Conservation (phyloP, 2,888 invertebrate genomes). For the Folsomia candida region DNA sequence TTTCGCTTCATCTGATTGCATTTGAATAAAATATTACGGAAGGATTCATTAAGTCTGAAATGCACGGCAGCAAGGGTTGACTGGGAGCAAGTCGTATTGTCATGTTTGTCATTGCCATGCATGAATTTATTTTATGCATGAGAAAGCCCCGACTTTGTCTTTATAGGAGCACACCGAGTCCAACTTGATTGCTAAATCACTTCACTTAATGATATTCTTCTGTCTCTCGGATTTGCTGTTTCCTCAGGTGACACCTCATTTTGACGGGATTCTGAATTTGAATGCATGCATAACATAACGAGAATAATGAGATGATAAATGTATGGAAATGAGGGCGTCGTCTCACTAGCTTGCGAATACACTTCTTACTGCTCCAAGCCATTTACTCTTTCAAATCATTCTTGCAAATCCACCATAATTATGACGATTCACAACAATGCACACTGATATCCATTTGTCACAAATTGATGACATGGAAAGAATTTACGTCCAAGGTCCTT, state of each 20-base stretch:
- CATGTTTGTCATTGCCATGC: slow-evolving; percentile 5
- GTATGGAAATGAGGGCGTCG: slow-evolving; percentile 13
- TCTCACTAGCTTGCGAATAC: background rate
- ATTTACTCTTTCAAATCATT: background rate
- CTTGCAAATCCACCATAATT: background rate
- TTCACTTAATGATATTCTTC: background rate
- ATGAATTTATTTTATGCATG: slow-evolving; percentile 16
- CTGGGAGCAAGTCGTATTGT: background rate
- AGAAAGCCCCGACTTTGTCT: background rate
- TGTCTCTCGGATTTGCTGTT: background rate
- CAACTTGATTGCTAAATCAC: slow-evolving; percentile 7
- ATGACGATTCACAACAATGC: too few relatives aligned
- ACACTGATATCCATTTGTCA: background rate
- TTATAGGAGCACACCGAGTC: background rate
- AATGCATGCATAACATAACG: background rate
- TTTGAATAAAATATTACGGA: slow-evolving; percentile 3
- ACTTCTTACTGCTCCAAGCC: background rate
- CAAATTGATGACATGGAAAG: background rate
- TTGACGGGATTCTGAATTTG: background rate
- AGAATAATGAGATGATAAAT: too few relatives aligned
- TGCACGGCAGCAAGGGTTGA: background rate
- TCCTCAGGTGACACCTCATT: slow-evolving; percentile 7
- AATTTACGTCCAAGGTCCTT: too few relatives aligned
- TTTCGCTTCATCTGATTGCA: slow-evolving; percentile 2
- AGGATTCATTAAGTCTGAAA: slow-evolving; percentile 6